Conservation (phyloP, 2,888 invertebrate genomes). For the Volucella inflata region DNA sequence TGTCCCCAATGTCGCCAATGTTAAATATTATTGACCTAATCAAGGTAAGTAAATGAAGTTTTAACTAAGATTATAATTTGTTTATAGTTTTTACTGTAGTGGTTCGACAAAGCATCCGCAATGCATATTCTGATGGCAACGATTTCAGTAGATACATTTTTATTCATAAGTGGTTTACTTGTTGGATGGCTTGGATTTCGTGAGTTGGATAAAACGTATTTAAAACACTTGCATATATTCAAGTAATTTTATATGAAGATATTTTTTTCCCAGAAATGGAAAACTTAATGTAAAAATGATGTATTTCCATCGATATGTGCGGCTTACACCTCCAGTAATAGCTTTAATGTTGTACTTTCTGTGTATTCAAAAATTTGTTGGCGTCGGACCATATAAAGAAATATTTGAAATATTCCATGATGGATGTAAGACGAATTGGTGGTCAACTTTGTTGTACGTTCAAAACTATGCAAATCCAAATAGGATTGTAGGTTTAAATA, state of each 20-base stretch:
- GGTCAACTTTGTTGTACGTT: constrained; percentile 84
- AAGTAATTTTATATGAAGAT: too few relatives aligned
- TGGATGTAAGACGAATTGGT: constrained; percentile 83
- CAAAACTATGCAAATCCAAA: constrained; percentile 84
- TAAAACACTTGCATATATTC: too few relatives aligned
- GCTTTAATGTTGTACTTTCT: constrained; percentile 84
- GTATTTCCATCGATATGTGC: constrained; percentile 83
- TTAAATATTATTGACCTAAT: constrained; percentile 28
- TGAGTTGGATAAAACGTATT: constrained; percentile 82
- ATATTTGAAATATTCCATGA: constrained; percentile 78
- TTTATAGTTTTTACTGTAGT: constrained; percentile 71
- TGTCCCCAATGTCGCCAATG: constrained; percentile 18
- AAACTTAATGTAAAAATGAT: constrained; percentile 81
- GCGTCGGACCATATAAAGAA: constrained; percentile 85
- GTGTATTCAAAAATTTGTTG: constrained; percentile 84
- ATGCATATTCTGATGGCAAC: constrained; percentile 83
- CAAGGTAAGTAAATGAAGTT: constrained; percentile 7
- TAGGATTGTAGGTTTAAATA: constrained; percentile 78
- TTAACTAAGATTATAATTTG: background rate
- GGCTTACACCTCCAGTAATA: constrained; percentile 85
- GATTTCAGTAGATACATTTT: constrained; percentile 87
- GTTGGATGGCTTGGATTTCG: constrained; percentile 83
- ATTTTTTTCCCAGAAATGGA: constrained; percentile 77
- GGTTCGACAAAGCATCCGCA: constrained; percentile 80
- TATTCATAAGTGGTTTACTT: constrained; percentile 86